These are phyloP conservation scores for Agrochola litura DNA, from an alignment of 2,888 invertebrate species.

Conservation along the genomic window DNA sequence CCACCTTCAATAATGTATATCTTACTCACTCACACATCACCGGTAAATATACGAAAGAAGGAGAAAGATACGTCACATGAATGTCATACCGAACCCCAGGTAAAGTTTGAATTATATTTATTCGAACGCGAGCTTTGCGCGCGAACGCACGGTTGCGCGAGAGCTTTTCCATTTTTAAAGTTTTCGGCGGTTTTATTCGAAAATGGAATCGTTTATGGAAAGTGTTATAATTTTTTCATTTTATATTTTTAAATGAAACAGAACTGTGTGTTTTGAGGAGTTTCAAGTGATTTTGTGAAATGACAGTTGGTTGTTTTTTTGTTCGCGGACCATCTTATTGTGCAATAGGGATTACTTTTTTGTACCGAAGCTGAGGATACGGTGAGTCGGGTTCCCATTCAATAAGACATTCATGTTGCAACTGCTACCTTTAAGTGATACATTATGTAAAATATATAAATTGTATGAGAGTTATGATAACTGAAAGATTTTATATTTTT, in stretches of 20 bases:
- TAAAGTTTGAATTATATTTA: slow-evolving; percentile 82
- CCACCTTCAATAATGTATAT: slow-evolving; percentile 80
- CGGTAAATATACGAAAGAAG: slow-evolving; percentile 59
- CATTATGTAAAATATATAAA: slow-evolving; percentile 54
- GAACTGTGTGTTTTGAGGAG: slow-evolving; percentile 72
- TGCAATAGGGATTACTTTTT: slow-evolving; percentile 85
- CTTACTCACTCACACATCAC: slow-evolving; percentile 66
- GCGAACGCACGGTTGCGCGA: slow-evolving; percentile 84
- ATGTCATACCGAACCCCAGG: slow-evolving; percentile 85
- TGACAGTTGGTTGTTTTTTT: slow-evolving; percentile 80
- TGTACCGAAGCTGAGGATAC: slow-evolving; percentile 76
- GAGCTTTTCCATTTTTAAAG: slow-evolving; percentile 63
- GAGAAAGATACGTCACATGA: slow-evolving; percentile 77
- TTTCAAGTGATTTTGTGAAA: slow-evolving; percentile 72
- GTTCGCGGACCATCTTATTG: slow-evolving; percentile 77
- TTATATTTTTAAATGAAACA: slow-evolving; percentile 43
- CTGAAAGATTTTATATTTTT: slow-evolving; percentile 15
- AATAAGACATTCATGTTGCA: slow-evolving; percentile 72
- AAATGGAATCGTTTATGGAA: slow-evolving; percentile 63
- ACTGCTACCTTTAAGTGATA: slow-evolving; percentile 64
- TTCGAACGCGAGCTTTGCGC: slow-evolving; percentile 88
- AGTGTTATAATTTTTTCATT: slow-evolving; percentile 63
- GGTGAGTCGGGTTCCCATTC: slow-evolving; percentile 81
- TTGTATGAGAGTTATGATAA: slow-evolving; percentile 18
- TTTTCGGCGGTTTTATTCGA: slow-evolving; percentile 71